Evolutionary conservation across 2,113 vertebrate species (phyloP).

Genomic region (Platanista minor): DNA sequence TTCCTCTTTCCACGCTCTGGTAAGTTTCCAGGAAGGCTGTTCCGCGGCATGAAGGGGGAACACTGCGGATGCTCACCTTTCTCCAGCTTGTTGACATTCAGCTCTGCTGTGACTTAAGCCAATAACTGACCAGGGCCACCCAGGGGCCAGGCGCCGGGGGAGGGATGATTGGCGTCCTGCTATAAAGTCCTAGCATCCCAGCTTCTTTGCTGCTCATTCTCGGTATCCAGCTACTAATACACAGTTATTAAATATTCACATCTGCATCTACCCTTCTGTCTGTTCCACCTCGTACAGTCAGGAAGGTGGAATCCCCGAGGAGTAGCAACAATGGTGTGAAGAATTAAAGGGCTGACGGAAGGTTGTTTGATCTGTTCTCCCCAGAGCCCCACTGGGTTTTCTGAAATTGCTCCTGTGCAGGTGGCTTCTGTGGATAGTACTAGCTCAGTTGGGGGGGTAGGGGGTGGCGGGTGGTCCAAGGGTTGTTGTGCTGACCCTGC

Average conservation of each 20-base stretch:
- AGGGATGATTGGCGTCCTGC: fast-evolving
- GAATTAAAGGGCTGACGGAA: not conserved
- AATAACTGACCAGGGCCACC: not conserved
- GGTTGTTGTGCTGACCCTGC: not conserved
- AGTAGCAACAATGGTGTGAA: fast-evolving
- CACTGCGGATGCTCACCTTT: fast-evolving
- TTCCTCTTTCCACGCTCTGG: conserved; percentile 97
- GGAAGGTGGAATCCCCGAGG: not conserved
- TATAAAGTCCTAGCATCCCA: fast-evolving
- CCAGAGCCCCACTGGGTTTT: not conserved
- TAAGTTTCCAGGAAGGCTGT: conserved; percentile 76
- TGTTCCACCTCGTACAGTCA: fast-evolving
- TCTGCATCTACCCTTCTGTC: not conserved
- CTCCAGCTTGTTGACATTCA: fast-evolving
- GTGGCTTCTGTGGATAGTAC: not conserved
- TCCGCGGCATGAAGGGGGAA: fast-evolving
- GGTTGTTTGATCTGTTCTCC: too few species aligned
- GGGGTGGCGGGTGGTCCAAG: too few species aligned
- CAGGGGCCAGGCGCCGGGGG: fast-evolving
- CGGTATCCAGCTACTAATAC: too few species aligned
- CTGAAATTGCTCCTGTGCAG: not conserved
- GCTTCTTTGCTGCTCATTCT: not conserved
- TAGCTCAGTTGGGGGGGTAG: too few species aligned
- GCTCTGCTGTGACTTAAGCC: too few species aligned
- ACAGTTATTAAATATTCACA: fast-evolving